A percentile compares a stretch with the other conserved stretches of the same genome.
phyloP scores from a whole-genome alignment of 2,888 invertebrate species.

The Orchestes rusci region DNA sequence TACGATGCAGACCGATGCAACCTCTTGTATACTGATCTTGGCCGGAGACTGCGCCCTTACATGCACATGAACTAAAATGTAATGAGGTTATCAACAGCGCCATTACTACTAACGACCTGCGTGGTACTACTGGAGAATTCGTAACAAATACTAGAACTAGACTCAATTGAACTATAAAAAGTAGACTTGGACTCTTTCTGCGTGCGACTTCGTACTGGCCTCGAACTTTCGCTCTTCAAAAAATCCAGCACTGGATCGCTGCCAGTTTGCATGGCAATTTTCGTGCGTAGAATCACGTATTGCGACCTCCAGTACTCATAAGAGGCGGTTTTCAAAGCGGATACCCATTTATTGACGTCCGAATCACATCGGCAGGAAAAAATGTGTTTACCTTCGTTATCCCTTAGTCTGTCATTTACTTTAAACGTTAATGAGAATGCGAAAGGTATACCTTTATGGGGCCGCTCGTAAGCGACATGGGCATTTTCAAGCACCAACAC shows the following conservation, averaged over 20 bases:
- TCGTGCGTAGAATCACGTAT: slow-evolving; percentile 57
- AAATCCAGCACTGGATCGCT: slow-evolving; percentile 47
- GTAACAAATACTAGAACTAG: slow-evolving; percentile 31
- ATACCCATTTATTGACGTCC: slow-evolving; percentile 66
- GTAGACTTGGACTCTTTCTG: slow-evolving; percentile 36
- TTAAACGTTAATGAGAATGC: slow-evolving; percentile 62
- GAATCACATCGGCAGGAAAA: slow-evolving; percentile 64
- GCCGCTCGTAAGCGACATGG: slow-evolving; percentile 61
- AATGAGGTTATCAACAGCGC: slow-evolving; percentile 33
- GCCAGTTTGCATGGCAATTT: slow-evolving; percentile 60
- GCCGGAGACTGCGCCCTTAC: no score
- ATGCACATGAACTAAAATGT: slow-evolving; percentile 22
- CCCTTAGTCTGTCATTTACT: slow-evolving; percentile 54
- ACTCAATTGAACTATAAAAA: slow-evolving; percentile 39
- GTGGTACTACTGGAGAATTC: slow-evolving; percentile 22
- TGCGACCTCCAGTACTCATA: slow-evolving; percentile 63
- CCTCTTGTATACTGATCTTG: no score
- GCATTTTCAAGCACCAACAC: slow-evolving; percentile 68
- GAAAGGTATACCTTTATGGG: slow-evolving; percentile 57
- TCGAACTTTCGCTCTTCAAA: slow-evolving; percentile 28
- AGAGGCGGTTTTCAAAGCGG: slow-evolving; percentile 59
- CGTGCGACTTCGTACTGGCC: slow-evolving; percentile 22
- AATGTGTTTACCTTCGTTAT: slow-evolving; percentile 51
- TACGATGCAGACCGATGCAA: no score
- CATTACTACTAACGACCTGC: slow-evolving; percentile 23